These are phyloP conservation scores for Cheilosia vernalis DNA, from an alignment of 2,888 invertebrate species.

Conservation along the genomic window DNA sequence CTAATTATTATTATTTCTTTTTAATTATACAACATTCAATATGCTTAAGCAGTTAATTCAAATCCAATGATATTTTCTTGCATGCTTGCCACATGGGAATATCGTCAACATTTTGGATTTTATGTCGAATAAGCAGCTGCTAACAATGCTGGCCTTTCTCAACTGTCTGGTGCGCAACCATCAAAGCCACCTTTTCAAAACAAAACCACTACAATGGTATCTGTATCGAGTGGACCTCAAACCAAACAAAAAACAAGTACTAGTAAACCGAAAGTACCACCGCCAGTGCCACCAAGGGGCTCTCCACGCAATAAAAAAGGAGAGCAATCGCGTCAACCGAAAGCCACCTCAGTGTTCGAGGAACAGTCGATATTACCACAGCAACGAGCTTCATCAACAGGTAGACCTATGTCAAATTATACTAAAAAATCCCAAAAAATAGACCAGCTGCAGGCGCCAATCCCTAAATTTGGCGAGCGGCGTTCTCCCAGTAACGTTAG, in stretches of 20 bases:
- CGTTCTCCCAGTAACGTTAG: conserved; percentile 82
- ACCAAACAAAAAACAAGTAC: conserved; percentile 60
- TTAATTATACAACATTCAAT: not conserved
- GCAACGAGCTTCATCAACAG: conserved; percentile 70
- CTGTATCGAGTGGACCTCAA: conserved; percentile 51
- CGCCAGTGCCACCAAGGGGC: conserved; percentile 94
- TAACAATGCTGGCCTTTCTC: conserved; percentile 59
- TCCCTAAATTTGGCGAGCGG: conserved; percentile 81
- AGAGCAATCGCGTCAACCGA: conserved; percentile 74
- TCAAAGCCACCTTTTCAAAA: conserved; percentile 78
- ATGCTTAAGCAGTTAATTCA: not conserved
- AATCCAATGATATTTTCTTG: not conserved
- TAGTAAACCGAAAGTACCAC: conserved; percentile 88
- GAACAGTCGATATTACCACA: conserved; percentile 79
- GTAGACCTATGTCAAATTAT: conserved; percentile 61
- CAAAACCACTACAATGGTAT: conserved; percentile 78
- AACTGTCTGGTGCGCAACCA: conserved; percentile 79
- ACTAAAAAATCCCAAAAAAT: conserved; percentile 66
- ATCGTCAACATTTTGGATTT: not conserved
- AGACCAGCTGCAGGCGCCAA: conserved; percentile 76
- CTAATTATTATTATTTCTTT: not conserved
- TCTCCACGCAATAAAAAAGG: conserved; percentile 86
- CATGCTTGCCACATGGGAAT: not conserved
- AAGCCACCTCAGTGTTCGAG: conserved; percentile 65
- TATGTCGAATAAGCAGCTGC: conserved; percentile 38